Evolutionary conservation across 2,888 invertebrate genomes (phyloP), one percentile per base, ranked within the genome.

Genomic region (Malacosoma neustria): DNA sequence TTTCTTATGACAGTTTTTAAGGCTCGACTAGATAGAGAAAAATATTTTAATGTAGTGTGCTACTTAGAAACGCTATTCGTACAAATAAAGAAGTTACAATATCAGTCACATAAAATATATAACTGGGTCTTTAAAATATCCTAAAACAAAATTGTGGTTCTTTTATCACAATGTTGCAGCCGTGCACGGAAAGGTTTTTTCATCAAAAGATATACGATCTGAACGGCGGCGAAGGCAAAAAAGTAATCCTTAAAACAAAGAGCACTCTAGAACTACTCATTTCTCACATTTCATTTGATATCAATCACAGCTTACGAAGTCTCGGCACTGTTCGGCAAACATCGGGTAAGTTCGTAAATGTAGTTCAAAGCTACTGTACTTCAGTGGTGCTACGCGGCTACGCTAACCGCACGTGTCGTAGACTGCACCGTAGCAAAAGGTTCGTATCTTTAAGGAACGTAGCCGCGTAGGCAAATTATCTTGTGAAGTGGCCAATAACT

Each of bases 221-320:
- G 41, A 45, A 48, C 45, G 45, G 49, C 36, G 49, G 45, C 44
- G 43, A 42, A 42, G 49, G 51, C 51, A 61, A 71, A 72, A 73
- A 73, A 71, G 61, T 71, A 73, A 77, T 75, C 72, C 72, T 72
- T 71, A 63, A 79, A 80, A 85, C 81, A 82, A 82, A 81, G 80
- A 67, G 67, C 70, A 63, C 63, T 61, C 61, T 57, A 57, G 62
- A 77, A 79, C 80, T 82, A 80, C 71, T 77, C 76, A 77, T 81
- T 81, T 70, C 72, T 80, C 72, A 80, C 80, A 82, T 84, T 81
- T 81, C 81, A 82, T 85, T 84, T 82, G 72, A 80, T 82, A 82
- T 85, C 84, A 84, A 85, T 85, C 84, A 82, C 80, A 59, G 73
- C 73, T 74, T 73, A 75, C 68, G 64, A 61, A 66, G 62, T 64